Evolutionary conservation across 1,140 invertebrate genomes (phyloP).

Genomic region (Drosophila pseudoananassae): DNA sequence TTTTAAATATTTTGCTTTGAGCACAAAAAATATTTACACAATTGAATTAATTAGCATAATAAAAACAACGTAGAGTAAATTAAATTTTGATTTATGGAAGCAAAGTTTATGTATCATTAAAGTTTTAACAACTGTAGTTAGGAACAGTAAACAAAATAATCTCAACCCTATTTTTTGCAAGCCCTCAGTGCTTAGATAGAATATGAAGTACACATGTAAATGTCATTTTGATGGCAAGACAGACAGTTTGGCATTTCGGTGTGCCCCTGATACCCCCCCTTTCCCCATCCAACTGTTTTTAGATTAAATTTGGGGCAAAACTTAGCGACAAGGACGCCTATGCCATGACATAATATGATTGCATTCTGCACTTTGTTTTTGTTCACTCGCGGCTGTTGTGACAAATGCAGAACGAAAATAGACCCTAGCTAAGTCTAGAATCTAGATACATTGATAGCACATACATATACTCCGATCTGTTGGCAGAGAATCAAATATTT

Average conservation of each 20-base stretch:
- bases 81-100: too few relatives aligned
- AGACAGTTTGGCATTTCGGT: constrained; percentile 16
- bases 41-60: background rate
- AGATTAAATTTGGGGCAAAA: constrained; percentile 28
- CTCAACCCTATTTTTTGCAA: background rate
- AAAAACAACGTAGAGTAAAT: background rate
- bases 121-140: background rate
- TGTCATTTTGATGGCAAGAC: background rate
- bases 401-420: constrained; percentile 53
- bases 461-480: constrained; percentile 23
- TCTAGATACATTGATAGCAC: constrained; percentile 23
- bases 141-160: background rate
- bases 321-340: background rate
- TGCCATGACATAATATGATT: constrained; percentile 45
- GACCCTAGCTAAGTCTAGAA: constrained; percentile 34
- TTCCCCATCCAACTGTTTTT: background rate
- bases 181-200: background rate
- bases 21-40: too few relatives aligned
- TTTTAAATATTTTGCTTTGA: too few relatives aligned
- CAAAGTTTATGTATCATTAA: background rate
- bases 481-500: constrained; percentile 68
- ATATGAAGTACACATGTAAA: background rate
- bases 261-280: background rate
- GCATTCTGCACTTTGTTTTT: constrained; percentile 38
- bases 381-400: background rate